Base-by-base conservation (phyloP, 2,888 invertebrate genomes). In the Orthosia gothica region DNA sequence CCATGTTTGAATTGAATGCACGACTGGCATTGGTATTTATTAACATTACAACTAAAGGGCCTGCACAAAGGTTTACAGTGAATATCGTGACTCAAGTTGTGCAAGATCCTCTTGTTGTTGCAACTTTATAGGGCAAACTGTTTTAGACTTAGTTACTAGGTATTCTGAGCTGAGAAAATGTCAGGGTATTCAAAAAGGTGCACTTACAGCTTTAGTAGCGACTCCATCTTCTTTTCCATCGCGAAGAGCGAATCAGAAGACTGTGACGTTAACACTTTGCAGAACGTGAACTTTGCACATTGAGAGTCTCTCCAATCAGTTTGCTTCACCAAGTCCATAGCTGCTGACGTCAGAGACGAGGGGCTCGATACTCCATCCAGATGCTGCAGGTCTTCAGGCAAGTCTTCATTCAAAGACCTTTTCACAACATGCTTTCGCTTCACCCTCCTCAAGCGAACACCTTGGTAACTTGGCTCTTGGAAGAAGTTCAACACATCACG, bases 211-310 rank as follows among this genome's bases (percentile, higher is more conserved):
- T 97, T 97, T 70, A 98, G 94, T 88, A 98, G 96, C 65, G 97
- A 97, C 88, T 97, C 97, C 98, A 98, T 98, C 92, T 98, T 98
- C 95, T 98, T 98, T 94, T 98, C 98, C 98, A 98, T 98, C 59
- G 97, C 95, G 83, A 97, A 97, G 78, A 97, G 94, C 47, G 98
- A 97, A 90, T 98, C 98, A 2, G 97, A 97, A 67, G 97, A 95
- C 87, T 98, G 98, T 74, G 97, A 96, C 57, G 97, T 95, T 97
- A 98, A 97, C 59, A 98, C 97, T 88, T 98, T 97, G 92, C 98
- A 98, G 94, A 98, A 98, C 82, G 98, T 97, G 88, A 97, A 97
- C 91, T 98, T 98, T 5, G 98, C 98, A 90, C 98, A 98, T 70
- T 98, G 98, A 3, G 98, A 98, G 92, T 98, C 97, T 49, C 97